Conservation (phyloP, 1,140 invertebrate species). For the Conus ventricosus region DNA sequence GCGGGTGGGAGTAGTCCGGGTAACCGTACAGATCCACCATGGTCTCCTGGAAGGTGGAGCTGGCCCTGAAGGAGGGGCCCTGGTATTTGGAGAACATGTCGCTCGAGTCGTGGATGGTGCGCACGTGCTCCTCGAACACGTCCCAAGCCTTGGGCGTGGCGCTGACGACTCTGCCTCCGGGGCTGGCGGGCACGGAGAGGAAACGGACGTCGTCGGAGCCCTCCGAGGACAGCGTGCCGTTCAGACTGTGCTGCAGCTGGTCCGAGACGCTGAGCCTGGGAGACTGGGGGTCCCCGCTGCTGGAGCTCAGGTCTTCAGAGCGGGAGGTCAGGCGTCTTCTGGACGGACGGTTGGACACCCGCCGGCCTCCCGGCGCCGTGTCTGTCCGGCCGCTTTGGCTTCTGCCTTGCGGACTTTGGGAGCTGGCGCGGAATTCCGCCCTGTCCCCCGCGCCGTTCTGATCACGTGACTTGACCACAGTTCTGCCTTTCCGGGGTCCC, state of each 20-base stretch:
- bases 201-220: not conserved
- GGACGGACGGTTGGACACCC: not conserved
- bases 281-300: not conserved
- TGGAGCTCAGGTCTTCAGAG: not conserved
- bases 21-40: conserved; percentile 58
- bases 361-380: not conserved
- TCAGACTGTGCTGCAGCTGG: not conserved
- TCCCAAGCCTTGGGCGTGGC: conserved; percentile 39
- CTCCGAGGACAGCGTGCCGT: not conserved
- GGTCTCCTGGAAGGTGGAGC: conserved; percentile 54
- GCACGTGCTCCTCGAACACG: conserved; percentile 52
- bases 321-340: not conserved
- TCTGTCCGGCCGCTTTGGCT: not conserved
- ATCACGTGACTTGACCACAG: not conserved
- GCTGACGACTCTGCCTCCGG: not conserved
- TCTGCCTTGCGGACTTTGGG: not conserved
- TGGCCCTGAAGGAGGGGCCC: conserved; percentile 49
- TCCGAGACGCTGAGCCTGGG: not conserved
- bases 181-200: not conserved
- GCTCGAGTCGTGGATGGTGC: conserved; percentile 47
- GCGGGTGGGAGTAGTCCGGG: conserved; percentile 51
- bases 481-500: not conserved
- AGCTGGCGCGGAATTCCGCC: not conserved
- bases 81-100: conserved; percentile 43
- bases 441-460: not conserved